Evolutionary conservation across 2,888 invertebrate genomes (phyloP), one percentile per base, ranked within the genome.

Genomic region (Muschampia plurimacula): DNA sequence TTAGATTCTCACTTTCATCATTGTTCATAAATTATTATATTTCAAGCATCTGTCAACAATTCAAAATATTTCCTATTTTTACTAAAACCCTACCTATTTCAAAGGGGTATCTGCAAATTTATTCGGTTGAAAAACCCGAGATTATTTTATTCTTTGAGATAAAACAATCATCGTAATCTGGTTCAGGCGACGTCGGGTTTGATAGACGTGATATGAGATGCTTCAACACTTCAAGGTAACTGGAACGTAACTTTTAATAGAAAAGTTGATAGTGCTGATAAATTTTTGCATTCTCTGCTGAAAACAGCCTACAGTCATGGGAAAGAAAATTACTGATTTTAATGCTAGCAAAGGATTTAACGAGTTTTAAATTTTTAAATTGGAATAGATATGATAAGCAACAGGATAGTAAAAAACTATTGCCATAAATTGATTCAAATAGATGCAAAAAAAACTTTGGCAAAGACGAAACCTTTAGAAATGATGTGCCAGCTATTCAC

Each of bases 121-220:
- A 60, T 60, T 32, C 9, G 10, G 75, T 76, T 74, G 65, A 69
- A 76, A 76, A 76, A 77, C 69, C 57, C 57, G 68, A 81, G 82
- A 81, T 80, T 81, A 80, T 78, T 81, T 81, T 85, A 80, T 83
- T 81, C 78, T 76, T 75, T 64, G 74, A 75, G 85, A 85, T 85
- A 85, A 84, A 79, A 79, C 74, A 74, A 78, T 80, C 79, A 78
- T 62, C 73, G 63, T 80, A 80, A 81, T 82, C 81, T 79, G 73
- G 69, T 76, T 74, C 74, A 72, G 75, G 72, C 65, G 76, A 75
- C 81, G 84, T 82, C 85, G 83, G 77, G 76, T 78, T 75, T 76
- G 84, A 84, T 81, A 81, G 81, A 81, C 80, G 60, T 67, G 77
- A 77, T 77, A 78, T 67, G 72, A 73, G 52, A 74, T 65, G 67